Evolutionary conservation across 2,113 vertebrate species (phyloP).

Genomic region (Melanerpes aurifrons): DNA sequence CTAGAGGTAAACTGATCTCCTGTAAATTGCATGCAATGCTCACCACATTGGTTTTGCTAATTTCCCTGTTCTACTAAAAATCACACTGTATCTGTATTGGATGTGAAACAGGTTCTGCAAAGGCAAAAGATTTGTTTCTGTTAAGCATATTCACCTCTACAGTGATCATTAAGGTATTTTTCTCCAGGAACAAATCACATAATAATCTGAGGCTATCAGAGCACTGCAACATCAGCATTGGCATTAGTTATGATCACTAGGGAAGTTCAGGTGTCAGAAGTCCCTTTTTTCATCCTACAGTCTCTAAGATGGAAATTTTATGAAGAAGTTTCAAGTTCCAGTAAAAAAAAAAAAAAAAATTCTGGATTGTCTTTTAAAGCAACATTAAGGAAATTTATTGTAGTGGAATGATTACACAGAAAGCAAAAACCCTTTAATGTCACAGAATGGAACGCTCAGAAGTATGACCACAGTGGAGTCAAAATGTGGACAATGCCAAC

Average conservation of each 20-base stretch:
- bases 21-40: neutral
- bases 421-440: neutral
- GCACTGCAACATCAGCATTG: fast-evolving
- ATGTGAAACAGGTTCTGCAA: neutral
- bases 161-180: neutral
- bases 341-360: too few relatives aligned
- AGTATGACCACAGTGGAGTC: neutral
- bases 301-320: neutral
- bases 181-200: neutral
- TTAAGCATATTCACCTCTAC: neutral
- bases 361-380: neutral
- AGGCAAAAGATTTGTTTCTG: neutral
- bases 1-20: neutral
- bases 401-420: neutral
- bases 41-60: neutral
- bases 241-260: neutral
- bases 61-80: neutral
- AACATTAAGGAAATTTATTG: neutral
- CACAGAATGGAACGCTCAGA: neutral
- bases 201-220: neutral
- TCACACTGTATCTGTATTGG: neutral
- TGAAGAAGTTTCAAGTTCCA: neutral
- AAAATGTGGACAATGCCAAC: neutral
- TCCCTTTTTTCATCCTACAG: neutral
- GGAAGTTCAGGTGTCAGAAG: neutral